Evolutionary conservation across 2,888 invertebrate genomes (phyloP).

Genomic region (Drosophila cracens): DNA sequence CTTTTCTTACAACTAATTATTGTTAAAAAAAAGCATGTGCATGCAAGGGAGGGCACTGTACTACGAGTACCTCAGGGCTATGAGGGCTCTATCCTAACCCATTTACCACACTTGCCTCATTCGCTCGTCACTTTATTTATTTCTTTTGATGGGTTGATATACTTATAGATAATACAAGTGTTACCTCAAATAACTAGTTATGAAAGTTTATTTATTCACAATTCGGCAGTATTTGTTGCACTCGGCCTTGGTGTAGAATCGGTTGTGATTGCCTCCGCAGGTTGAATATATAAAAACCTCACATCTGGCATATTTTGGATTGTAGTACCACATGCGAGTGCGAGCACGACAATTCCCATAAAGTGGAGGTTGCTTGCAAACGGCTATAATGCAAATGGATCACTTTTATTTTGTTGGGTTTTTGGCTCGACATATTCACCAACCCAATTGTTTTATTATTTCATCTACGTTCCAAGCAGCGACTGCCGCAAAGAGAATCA

Average conservation of each 20-base stretch:
- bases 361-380: slow-evolving; percentile 7
- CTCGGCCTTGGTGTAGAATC: slow-evolving; percentile 19
- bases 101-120: slow-evolving; percentile 17
- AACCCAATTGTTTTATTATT: slow-evolving; percentile 10
- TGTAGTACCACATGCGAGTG: slow-evolving; percentile 29
- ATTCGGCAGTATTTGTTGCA: slow-evolving; percentile 35
- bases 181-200: neutral
- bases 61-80: slow-evolving; percentile 7
- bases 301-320: neutral
- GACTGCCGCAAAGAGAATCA: neutral
- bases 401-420: accelerated
- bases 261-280: slow-evolving; percentile 47
- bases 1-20: slow-evolving; percentile 4
- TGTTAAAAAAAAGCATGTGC: neutral
- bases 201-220: neutral
- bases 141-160: neutral
- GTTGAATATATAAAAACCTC: slow-evolving; percentile 33
- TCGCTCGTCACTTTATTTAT: slow-evolving; percentile 5
- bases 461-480: slow-evolving; percentile 11
- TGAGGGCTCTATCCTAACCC: slow-evolving; percentile 6
- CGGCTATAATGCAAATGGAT: slow-evolving; percentile 6
- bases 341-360: slow-evolving; percentile 23
- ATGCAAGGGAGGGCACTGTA: slow-evolving; percentile 34
- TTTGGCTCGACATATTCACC: neutral
- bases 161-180: too few species aligned